Percentiles rank a stretch among this genome's conserved stretches.
phyloP scores from a whole-genome alignment of 2,888 invertebrate species.

The Nudaria mundana region DNA sequence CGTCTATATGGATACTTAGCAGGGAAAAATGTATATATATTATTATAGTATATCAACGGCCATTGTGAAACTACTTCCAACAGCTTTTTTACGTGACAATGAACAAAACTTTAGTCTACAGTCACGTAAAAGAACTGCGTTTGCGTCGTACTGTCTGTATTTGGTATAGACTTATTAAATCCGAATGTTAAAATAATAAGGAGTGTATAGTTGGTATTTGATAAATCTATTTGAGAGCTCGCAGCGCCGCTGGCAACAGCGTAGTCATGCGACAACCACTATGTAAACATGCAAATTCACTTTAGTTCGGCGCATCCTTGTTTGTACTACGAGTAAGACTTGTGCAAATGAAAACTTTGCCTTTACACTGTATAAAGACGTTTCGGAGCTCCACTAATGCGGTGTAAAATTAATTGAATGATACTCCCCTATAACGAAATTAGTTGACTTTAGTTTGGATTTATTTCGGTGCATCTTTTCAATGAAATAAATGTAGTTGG shows the following conservation, averaged over 20 bases:
- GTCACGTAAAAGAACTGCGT: constrained; percentile 6
- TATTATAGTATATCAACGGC: too few relatives aligned
- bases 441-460: constrained; percentile 35
- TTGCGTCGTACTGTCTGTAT: too few relatives aligned
- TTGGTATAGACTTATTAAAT: too few relatives aligned
- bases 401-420: constrained; percentile 56
- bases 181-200: too few relatives aligned
- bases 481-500: constrained; percentile 16
- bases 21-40: not conserved
- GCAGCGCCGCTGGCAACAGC: constrained; percentile 4
- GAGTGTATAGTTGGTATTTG: constrained; percentile 41
- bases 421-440: constrained; percentile 39
- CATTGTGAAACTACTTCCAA: too few relatives aligned
- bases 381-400: constrained; percentile 44
- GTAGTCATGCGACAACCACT: constrained; percentile 24
- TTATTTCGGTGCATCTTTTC: constrained; percentile 29
- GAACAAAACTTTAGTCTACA: too few relatives aligned
- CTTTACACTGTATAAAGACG: constrained; percentile 52
- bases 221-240: constrained; percentile 47
- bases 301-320: constrained; percentile 56
- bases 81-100: too few relatives aligned
- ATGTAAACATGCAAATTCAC: constrained; percentile 64
- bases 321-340: constrained; percentile 56
- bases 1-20: not conserved
- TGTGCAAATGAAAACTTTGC: constrained; percentile 55